Conservation (phyloP, 2,888 invertebrate species). For the Cetonia aurata region DNA sequence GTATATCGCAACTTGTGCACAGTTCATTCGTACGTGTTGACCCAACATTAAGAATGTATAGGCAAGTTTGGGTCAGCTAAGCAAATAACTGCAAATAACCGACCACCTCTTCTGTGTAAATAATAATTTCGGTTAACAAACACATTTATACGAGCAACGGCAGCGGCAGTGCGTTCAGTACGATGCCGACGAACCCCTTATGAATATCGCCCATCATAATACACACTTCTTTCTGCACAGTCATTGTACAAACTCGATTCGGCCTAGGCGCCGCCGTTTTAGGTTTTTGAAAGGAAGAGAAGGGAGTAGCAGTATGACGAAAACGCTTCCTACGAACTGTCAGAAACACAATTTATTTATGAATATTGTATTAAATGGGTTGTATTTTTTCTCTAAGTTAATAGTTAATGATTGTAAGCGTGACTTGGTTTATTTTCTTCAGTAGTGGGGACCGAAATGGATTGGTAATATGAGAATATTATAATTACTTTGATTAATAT, state of each 20-base stretch:
- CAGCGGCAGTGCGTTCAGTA: constrained; percentile 3
- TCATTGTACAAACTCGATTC: constrained; percentile 44
- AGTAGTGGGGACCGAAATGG: constrained; percentile 29
- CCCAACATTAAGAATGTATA: constrained; percentile 66
- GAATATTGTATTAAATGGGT: constrained; percentile 47
- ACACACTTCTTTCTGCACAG: constrained; percentile 47
- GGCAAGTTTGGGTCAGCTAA: constrained; percentile 62
- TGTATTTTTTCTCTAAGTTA: constrained; percentile 41
- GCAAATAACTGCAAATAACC: constrained; percentile 64
- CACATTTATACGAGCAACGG: constrained; percentile 60
- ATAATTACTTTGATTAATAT: constrained; percentile 43
- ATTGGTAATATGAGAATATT: constrained; percentile 39
- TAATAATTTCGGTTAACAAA: constrained; percentile 69
- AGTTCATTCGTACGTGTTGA: constrained; percentile 58
- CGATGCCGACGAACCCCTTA: constrained; percentile 41
- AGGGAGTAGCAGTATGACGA: constrained; percentile 41
- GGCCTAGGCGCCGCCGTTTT: constrained; percentile 40
- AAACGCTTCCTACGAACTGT: constrained; percentile 45
- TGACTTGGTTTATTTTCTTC: constrained; percentile 42
- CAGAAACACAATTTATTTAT: constrained; percentile 47
- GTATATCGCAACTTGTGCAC: constrained; percentile 35
- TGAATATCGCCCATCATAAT: constrained; percentile 45
- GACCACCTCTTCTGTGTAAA: constrained; percentile 66
- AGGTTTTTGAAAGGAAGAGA: constrained; percentile 43
- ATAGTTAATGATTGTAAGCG: constrained; percentile 42